phyloP scores from a whole-genome alignment of 2,113 vertebrate genomes.

The Alethe diademata region DNA sequence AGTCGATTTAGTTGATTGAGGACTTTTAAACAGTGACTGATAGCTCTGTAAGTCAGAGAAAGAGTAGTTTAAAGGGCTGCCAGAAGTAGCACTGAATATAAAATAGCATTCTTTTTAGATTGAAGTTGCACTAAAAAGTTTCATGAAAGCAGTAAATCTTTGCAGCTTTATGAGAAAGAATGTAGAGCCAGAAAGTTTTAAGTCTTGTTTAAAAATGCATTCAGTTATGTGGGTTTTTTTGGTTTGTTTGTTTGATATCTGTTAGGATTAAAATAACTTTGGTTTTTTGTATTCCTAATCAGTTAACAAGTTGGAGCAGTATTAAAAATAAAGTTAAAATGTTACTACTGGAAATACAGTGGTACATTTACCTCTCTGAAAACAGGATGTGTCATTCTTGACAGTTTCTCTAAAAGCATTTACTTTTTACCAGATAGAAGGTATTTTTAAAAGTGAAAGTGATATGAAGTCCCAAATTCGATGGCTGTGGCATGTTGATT shows the following conservation, averaged over 20 bases:
- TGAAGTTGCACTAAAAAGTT: background rate
- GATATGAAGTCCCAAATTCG: background rate
- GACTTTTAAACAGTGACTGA: constrained; percentile 30
- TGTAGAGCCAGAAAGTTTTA: background rate
- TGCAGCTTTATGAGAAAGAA: background rate
- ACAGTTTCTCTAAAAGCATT: background rate
- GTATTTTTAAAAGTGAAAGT: background rate
- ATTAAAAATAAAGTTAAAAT: background rate
- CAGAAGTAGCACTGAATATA: constrained; percentile 1
- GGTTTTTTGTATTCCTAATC: rapidly evolving
- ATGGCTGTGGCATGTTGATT: background rate
- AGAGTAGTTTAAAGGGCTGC: background rate
- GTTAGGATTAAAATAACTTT: background rate
- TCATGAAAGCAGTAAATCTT: background rate
- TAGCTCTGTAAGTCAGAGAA: background rate
- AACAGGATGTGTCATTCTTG: background rate
- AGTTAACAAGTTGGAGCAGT: background rate
- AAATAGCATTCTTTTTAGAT: constrained; percentile 3
- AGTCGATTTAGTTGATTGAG: constrained; percentile 20
- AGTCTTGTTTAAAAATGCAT: background rate
- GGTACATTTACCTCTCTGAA: background rate
- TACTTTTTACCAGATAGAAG: background rate
- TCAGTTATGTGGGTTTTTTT: background rate
- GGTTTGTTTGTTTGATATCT: background rate
- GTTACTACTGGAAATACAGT: background rate